Evolutionary conservation across 1,140 invertebrate genomes (phyloP).

Genomic region (Drosophila sechellia): DNA sequence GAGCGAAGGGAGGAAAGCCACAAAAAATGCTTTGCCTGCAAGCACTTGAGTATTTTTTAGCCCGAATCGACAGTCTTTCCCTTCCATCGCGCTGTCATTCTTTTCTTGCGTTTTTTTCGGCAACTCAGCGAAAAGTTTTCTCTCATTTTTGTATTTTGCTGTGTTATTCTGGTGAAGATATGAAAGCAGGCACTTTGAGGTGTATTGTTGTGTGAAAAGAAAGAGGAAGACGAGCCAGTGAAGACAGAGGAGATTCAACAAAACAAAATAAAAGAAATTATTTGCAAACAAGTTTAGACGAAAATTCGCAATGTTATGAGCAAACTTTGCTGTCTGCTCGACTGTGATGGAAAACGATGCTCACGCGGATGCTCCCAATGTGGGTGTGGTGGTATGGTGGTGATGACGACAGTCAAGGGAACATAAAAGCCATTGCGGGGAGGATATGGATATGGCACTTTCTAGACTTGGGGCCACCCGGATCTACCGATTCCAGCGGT

Average conservation of each 20-base stretch:
- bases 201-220: conserved; percentile 80
- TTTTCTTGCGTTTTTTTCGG: conserved; percentile 49
- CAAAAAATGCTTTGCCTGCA: conserved; percentile 59
- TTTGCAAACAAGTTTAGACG: conserved; percentile 81
- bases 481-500: background rate
- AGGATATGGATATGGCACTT: conserved; percentile 21
- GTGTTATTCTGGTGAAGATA: conserved; percentile 37
- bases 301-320: conserved; percentile 80
- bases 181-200: conserved; percentile 69
- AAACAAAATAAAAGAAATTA: conserved; percentile 83
- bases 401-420: conserved; percentile 60
- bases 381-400: background rate
- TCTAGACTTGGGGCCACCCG: background rate
- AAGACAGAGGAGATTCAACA: conserved; percentile 59
- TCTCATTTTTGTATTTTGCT: conserved; percentile 23
- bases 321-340: conserved; percentile 72
- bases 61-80: conserved; percentile 42
- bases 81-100: conserved; percentile 26
- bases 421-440: conserved; percentile 44
- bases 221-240: conserved; percentile 36
- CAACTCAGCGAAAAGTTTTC: conserved; percentile 75
- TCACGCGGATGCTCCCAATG: conserved; percentile 32
- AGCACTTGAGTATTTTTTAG: conserved; percentile 63
- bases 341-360: conserved; percentile 50
- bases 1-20: conserved; percentile 15